These are phyloP conservation scores for Pristionchus japonicus DNA, from an alignment of 2,888 invertebrate genomes.

Conservation along the genomic window DNA sequence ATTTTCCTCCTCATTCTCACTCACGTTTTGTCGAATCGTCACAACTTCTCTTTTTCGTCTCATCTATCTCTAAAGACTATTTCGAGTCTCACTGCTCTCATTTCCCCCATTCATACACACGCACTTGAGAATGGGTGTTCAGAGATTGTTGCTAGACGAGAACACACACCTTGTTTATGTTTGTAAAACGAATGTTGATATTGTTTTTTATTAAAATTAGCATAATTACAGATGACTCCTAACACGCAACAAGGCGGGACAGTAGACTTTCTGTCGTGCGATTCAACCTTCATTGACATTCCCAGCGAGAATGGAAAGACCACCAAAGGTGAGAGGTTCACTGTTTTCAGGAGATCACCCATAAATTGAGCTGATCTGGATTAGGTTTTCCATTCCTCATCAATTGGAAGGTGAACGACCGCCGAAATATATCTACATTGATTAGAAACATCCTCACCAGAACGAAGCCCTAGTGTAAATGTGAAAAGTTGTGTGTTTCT, in stretches of 20 bases:
- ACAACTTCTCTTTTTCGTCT: background rate
- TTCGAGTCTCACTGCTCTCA: constrained; percentile 17
- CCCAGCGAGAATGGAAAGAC: constrained; percentile 42
- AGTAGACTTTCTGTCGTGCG: constrained; percentile 37
- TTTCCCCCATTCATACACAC: background rate
- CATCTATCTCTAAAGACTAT: constrained; percentile 3
- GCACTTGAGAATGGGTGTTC: constrained; percentile 16
- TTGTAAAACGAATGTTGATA: background rate
- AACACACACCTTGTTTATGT: too few relatives aligned
- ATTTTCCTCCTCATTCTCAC: background rate
- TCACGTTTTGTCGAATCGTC: background rate
- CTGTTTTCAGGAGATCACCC: too few relatives aligned
- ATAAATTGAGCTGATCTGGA: too few relatives aligned
- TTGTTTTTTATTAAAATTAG: background rate
- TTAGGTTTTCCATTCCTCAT: too few relatives aligned
- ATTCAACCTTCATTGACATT: constrained; percentile 27
- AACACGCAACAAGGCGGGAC: constrained; percentile 12
- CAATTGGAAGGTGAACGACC: too few relatives aligned
- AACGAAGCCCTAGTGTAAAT: background rate
- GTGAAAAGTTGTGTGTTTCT: background rate
- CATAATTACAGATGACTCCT: background rate
- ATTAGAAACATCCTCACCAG: too few relatives aligned
- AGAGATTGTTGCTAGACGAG: background rate
- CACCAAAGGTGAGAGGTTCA: background rate
- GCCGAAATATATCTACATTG: too few relatives aligned